phyloP scores from a whole-genome alignment of 2,113 vertebrate species.

The Ceyx margarethae region DNA sequence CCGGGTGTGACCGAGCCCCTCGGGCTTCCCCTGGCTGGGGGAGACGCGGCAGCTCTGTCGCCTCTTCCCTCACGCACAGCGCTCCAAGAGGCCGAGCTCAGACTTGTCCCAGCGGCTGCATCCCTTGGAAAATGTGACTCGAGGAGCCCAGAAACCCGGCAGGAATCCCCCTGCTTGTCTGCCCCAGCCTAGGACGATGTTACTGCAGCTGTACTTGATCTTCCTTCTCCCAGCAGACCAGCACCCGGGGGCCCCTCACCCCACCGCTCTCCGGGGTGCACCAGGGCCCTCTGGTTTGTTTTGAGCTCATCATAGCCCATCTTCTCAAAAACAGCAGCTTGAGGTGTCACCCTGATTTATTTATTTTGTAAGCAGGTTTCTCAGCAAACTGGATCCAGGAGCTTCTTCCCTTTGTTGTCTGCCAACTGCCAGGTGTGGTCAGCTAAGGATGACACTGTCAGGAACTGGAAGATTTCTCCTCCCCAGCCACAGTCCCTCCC shows the following conservation, averaged over 20 bases:
- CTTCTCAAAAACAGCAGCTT: slow-evolving; percentile 30
- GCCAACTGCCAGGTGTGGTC: background rate
- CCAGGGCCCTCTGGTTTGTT: slow-evolving; percentile 30
- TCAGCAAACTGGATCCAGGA: slow-evolving; percentile 33
- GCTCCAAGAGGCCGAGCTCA: accelerated
- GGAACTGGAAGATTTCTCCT: slow-evolving; percentile 32
- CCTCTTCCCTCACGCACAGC: background rate
- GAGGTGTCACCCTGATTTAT: slow-evolving; percentile 22
- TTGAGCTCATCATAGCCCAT: slow-evolving; percentile 20
- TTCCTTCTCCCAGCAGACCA: slow-evolving; percentile 21
- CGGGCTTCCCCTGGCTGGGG: background rate
- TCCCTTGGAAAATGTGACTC: background rate
- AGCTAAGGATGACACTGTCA: background rate
- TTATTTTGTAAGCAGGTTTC: slow-evolving; percentile 23
- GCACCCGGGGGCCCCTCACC: slow-evolving; percentile 16
- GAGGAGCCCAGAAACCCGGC: background rate
- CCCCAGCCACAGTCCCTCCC: slow-evolving; percentile 6
- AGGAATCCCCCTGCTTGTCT: background rate
- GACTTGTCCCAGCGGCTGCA: too few species aligned
- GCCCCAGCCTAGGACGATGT: background rate
- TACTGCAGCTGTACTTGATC: slow-evolving; percentile 55
- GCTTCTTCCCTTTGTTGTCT: slow-evolving; percentile 18
- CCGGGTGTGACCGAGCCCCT: background rate
- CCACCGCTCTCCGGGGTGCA: slow-evolving; percentile 18
- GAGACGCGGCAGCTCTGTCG: background rate